These are phyloP conservation scores for Acrocephalus kingi DNA, from an alignment of 2,113 vertebrate genomes.

Conservation along the genomic window DNA sequence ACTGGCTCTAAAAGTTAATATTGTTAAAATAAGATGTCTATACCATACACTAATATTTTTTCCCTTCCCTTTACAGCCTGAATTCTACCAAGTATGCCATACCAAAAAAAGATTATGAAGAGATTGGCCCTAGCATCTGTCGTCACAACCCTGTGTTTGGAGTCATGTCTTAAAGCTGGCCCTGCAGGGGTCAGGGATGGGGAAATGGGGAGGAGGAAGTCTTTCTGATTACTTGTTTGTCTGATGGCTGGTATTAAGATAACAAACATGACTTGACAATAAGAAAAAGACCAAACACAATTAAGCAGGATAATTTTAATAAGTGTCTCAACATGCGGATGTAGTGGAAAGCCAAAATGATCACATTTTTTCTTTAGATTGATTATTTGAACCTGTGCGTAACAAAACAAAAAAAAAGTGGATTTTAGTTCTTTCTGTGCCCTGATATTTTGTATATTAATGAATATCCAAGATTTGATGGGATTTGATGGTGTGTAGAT, in stretches of 20 bases:
- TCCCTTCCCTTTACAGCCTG: constrained; percentile 79
- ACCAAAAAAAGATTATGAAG: constrained; percentile 99
- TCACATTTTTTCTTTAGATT: constrained; percentile 78
- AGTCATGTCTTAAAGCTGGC: constrained; percentile 94
- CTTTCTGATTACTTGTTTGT: constrained; percentile 81
- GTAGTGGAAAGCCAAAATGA: constrained; percentile 81
- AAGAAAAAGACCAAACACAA: constrained; percentile 83
- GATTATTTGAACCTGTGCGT: constrained; percentile 77
- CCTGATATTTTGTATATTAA: constrained; percentile 84
- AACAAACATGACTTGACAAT: constrained; percentile 78
- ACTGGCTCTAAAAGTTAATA: neutral
- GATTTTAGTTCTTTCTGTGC: constrained; percentile 82
- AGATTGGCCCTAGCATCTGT: constrained; percentile 99
- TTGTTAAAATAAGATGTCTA: neutral
- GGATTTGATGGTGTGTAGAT: constrained; percentile 80
- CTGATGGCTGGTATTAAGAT: constrained; percentile 77
- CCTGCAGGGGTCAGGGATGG: constrained; percentile 59
- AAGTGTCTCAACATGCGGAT: constrained; percentile 80
- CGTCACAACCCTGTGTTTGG: constrained; percentile 99
- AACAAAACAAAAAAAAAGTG: constrained; percentile 78
- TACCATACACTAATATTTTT: neutral
- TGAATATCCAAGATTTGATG: constrained; percentile 79
- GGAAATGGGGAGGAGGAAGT: constrained; percentile 65
- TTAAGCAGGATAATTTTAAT: constrained; percentile 82
- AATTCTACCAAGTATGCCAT: constrained; percentile 99